phyloP scores from a whole-genome alignment of 2,888 invertebrate species.

The Drosophila mercatorum region DNA sequence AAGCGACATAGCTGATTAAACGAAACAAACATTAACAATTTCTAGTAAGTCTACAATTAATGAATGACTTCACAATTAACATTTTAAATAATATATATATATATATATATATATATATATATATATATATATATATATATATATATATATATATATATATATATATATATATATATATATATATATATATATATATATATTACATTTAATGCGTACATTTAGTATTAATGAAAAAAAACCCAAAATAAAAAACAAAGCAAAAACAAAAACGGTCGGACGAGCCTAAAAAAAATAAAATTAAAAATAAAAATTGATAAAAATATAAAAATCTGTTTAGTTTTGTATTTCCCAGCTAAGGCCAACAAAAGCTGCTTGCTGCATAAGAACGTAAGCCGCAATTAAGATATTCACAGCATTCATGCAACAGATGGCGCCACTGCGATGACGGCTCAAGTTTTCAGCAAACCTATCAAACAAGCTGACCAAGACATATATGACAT shows the following conservation, averaged over 20 bases:
- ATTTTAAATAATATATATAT: constrained; percentile 2
- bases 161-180: neutral
- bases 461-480: too few relatives aligned
- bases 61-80: constrained; percentile 54
- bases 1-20: constrained; percentile 10
- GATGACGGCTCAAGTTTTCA: neutral
- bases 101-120: constrained; percentile 34
- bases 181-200: constrained; percentile 45
- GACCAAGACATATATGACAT: too few relatives aligned
- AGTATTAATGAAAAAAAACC: constrained; percentile 57
- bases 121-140: constrained; percentile 34
- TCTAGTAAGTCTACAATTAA: constrained; percentile 59
- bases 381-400: neutral
- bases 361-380: constrained; percentile 10
- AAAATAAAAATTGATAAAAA: constrained; percentile 34
- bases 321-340: neutral
- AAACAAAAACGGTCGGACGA: constrained; percentile 12
- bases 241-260: constrained; percentile 8
- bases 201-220: constrained; percentile 70
- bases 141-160: too few relatives aligned
- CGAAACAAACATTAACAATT: constrained; percentile 28
- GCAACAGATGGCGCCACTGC: constrained; percentile 29
- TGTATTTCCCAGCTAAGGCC: neutral
- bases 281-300: constrained; percentile 28
- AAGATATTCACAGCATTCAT: too few relatives aligned